Base-by-base conservation (phyloP, 2,888 invertebrate genomes). In the Scaptomyza reducta region DNA sequence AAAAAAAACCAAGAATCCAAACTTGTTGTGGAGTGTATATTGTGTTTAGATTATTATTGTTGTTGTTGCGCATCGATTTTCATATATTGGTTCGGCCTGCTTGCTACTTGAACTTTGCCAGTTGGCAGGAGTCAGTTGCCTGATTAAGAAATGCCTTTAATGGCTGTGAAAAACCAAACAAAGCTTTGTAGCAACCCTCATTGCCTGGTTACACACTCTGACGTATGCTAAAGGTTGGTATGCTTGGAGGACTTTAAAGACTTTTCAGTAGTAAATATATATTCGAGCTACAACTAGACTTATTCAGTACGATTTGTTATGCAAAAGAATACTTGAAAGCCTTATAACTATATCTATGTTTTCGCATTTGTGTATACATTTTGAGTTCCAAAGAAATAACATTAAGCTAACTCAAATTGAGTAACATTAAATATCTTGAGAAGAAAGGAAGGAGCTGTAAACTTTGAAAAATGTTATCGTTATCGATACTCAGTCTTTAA, bases 91-190 rank as follows among this genome's bases (percentile, higher is more conserved):
- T 60, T 68, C 11, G 40, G 44, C 13, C 44, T 58, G 44, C 13
- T 60, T 60, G 77, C 68, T 63, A 73, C 74, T 74, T 77, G 74
- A 74, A 76, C 74, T 71, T 59, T 66, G 66, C 16, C 59, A 41
- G 65, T 27, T 29, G 41, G 65, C 14, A 22, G 27, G 55, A 68
- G 45, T 42, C 60, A 71, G 72, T 72, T 77, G 73, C 74, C 74
- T 74, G 74, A 74, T 74, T 74, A 84, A 70, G 78, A 61, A 59
- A 72, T 54, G 27, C 22, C 67, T 67, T 72, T 74, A 74, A 74
- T 66, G 73, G 53, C 66, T 57, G 67, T 54, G 54, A 57, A 66
- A 22, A 56, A 46, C 35, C 72, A 66, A 40, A 31, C 55, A 60
- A 55, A 46, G 41, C 50, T 33, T 35, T 42, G 54, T 5, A 66